Conservation (phyloP, 2,113 vertebrate species). For the Aleadryas rufinucha region DNA sequence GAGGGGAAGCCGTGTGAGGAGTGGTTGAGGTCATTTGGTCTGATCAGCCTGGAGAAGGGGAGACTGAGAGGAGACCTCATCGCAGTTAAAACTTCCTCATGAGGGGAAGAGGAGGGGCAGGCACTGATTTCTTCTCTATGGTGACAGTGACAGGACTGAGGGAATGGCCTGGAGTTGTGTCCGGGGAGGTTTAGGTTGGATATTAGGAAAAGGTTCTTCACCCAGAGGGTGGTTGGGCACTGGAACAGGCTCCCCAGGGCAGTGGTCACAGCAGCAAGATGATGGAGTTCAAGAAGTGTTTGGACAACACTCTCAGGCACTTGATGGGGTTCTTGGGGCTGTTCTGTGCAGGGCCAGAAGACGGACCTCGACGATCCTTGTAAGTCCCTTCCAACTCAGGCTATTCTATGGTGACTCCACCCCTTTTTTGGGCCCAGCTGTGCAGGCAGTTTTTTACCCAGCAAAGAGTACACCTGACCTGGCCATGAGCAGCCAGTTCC, state of each 20-base stretch:
- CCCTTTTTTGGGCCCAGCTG: accelerated
- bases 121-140: too few relatives aligned
- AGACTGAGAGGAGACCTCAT: neutral
- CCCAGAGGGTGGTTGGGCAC: neutral
- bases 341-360: neutral
- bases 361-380: neutral
- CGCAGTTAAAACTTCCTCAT: accelerated
- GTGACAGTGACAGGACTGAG: too few relatives aligned
- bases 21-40: neutral
- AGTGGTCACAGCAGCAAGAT: neutral
- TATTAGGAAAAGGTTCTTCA: neutral
- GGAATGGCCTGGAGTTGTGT: too few relatives aligned
- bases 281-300: neutral
- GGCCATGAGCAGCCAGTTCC: neutral
- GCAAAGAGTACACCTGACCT: accelerated
- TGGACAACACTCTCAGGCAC: neutral
- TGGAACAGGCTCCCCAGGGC: neutral
- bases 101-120: too few relatives aligned
- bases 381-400: neutral
- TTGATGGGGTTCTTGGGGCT: neutral
- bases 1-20: neutral
- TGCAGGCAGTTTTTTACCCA: neutral
- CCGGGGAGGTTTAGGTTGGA: neutral
- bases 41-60: neutral
- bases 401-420: neutral